Evolutionary conservation across 2,113 vertebrate genomes (phyloP).

Genomic region (Heterochromis multidens): DNA sequence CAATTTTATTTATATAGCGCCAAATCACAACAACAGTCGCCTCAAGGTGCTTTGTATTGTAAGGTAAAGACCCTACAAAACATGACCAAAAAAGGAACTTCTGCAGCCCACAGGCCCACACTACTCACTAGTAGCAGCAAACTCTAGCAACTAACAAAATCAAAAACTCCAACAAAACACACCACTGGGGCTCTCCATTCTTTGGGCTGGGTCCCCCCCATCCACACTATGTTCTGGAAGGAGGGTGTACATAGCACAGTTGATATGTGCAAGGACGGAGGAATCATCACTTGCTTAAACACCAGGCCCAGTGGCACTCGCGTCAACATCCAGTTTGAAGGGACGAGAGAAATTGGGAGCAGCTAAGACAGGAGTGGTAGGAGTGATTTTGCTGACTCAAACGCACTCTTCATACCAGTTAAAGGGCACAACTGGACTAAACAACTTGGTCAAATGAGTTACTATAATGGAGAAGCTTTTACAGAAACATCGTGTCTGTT

Average conservation of each 20-base stretch:
- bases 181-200: too few species aligned
- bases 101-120: not conserved
- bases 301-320: not conserved
- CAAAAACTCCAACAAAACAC: too few species aligned
- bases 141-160: too few species aligned
- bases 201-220: too few species aligned
- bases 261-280: not conserved
- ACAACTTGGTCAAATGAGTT: not conserved
- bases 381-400: not conserved
- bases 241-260: not conserved
- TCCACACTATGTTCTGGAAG: not conserved
- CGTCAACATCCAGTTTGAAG: not conserved
- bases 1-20: too few species aligned
- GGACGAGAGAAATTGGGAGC: not conserved
- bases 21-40: too few species aligned
- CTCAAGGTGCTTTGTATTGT: too few species aligned
- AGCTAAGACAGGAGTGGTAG: not conserved
- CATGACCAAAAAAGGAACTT: too few species aligned
- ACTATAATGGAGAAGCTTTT: rapidly evolving
- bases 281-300: too few species aligned
- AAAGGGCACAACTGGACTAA: not conserved
- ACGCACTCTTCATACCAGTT: rapidly evolving
- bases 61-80: too few species aligned
- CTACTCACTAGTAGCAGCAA: too few species aligned
- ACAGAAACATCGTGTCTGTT: not conserved